Evolutionary conservation across 1,140 invertebrate genomes (phyloP), one percentile per base, ranked within the genome.

Genomic region (Trichonephila inaurata): DNA sequence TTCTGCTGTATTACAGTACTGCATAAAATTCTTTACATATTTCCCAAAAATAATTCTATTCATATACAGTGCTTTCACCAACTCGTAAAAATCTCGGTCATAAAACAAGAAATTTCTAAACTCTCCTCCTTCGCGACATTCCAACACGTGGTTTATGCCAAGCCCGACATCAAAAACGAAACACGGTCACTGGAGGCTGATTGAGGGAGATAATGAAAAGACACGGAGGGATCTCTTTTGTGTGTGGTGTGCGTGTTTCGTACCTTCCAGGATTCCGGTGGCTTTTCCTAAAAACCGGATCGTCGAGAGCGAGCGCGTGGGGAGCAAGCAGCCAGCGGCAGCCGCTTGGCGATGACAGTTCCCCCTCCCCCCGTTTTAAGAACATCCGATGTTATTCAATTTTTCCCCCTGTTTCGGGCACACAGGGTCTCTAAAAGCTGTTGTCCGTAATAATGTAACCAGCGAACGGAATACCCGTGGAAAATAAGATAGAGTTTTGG

Each of bases 311-410:
- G 61, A 18, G 61, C 18, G 83, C 62, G 61, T n/a, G 19, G 81
- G 40, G 28, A 83, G 51, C 33, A 28, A 33, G 33, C 82, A 86
- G 85, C 85, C 92, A 89, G 92, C 85, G 86, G 85, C 85, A 89
- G 66, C 24, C 81, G 86, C 92, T 88, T 93, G 92, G 19, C 92
- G 86, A 61, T 93, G 92, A 93, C 92, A 93, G 92, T 88, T 93
- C 66, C 85, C 69, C 28, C 24, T 14, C 72, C 72, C 72, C 86
- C 58, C 19, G 24, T 93, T 93, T 93, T 93, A 93, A 93, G 92
- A 93, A 93, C 92, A 93, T 82, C 85, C 51, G 92, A 93, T 93
- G 92, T 88, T 89, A 93, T 93, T 93, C 92, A 93, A 93, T 93
- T 93, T 93, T 89, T 89, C 92, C 85, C 92, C 92, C 69, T 85